These are phyloP conservation scores for Meiosimyza platycephala DNA, from an alignment of 2,888 invertebrate genomes.

Conservation along the genomic window DNA sequence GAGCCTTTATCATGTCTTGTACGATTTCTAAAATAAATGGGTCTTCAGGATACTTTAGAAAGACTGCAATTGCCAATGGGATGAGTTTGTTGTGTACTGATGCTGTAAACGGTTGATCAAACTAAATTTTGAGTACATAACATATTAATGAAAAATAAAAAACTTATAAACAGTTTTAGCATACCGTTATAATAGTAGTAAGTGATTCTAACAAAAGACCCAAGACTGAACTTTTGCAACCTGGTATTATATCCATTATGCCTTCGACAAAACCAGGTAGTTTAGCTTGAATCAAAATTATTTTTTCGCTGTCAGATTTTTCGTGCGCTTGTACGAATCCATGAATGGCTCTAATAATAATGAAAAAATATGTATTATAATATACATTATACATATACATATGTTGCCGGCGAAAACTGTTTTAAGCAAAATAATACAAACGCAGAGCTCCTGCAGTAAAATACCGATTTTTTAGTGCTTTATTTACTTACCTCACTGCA, in stretches of 20 bases:
- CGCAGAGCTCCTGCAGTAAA: slow-evolving; percentile 7
- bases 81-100: slow-evolving; percentile 73
- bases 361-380: not conserved
- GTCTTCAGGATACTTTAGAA: slow-evolving; percentile 75
- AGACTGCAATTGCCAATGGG: slow-evolving; percentile 75
- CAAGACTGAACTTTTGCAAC: slow-evolving; percentile 69
- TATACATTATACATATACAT: not conserved
- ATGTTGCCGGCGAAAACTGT: not conserved
- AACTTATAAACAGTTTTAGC: slow-evolving; percentile 44
- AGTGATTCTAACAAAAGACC: slow-evolving; percentile 70
- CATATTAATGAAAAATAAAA: not conserved
- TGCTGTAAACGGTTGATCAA: slow-evolving; percentile 75
- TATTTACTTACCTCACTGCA: slow-evolving; percentile 57
- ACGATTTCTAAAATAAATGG: slow-evolving; percentile 73
- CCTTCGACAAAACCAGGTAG: slow-evolving; percentile 70
- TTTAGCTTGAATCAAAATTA: slow-evolving; percentile 65
- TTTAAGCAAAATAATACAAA: not conserved
- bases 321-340: slow-evolving; percentile 69
- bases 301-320: slow-evolving; percentile 65
- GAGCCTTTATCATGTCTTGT: slow-evolving; percentile 74
- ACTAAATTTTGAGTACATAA: slow-evolving; percentile 57
- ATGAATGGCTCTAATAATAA: slow-evolving; percentile 55
- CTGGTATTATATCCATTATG: slow-evolving; percentile 68
- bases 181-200: slow-evolving; percentile 69
- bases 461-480: not conserved